Base-by-base conservation (phyloP, 2,113 vertebrate species). In the Tringa solitaria region DNA sequence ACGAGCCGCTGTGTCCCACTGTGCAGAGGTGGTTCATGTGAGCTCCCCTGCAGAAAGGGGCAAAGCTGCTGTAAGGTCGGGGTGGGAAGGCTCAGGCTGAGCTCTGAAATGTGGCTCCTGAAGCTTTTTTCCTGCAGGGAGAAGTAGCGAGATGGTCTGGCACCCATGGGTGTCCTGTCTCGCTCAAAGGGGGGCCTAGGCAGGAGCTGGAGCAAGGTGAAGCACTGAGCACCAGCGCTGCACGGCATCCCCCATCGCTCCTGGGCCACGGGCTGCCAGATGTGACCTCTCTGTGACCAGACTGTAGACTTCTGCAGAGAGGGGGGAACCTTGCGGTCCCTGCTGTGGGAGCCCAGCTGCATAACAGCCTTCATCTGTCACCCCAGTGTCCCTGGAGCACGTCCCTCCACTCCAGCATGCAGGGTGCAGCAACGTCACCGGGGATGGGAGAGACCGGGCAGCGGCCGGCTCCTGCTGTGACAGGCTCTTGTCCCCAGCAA, bases 1-100 rank as follows among this genome's bases (percentile, higher is more conserved):
- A 24, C 2, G 8, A 69, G 23, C 23, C 0, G 0, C 64, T 14
- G 7, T 46, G 64, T 54, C 32, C 54, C 21, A 2, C n/a, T 51
- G 17, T 17, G 37, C 53, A 60, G 61, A 37, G 35, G 41, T 33
- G 76, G 35, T 33, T 93, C 53, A 53, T 33, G 3, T 7, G 20
- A 88, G 43, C 26, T 67, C 33, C 35, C 24, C 10, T 14, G 32
- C 57, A 79, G 60, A 74, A 64, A 70, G 19, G 21, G 22, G 24
- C 37, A 56, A 43, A 12, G 83, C 27, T 87, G 30, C 48, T 68
- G 33, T 53, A 50, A 80, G 32, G 10, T 60, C 4, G 2, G 50
- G 27, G 53, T 1, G 4, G 33, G 32, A 43, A 79, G 48, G 33
- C 50, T 84, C 73, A 61, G 37, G 57, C 64, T 53, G 37, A 77